Base-by-base conservation (phyloP, 1,140 invertebrate species). In the Pachyrhynchus sulphureomaculatus region DNA sequence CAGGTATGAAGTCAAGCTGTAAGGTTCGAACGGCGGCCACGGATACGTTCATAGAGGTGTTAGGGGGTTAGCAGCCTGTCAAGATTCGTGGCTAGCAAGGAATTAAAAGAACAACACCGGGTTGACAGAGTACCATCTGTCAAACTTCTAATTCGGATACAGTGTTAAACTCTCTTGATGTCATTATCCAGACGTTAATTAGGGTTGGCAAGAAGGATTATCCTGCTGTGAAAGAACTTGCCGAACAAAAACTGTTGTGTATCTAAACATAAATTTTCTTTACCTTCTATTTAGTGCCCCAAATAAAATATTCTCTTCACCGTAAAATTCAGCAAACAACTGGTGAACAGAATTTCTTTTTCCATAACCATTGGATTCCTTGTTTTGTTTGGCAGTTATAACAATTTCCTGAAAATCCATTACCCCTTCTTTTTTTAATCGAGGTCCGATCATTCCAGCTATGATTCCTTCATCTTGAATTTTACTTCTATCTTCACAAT, bases 401-500 rank as follows among this genome's bases (percentile, higher is more conserved):
- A 81, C 53, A 20, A 80, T 75, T 18, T 80, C 79, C 61, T 80
- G 77, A 57, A 76, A 80, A 13, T 80, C 79, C 80, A 80, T 81
- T 2, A 77, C 70, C 2, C 66, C 54, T 6, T 66, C 62, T 8
- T 79, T 75, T 62, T 78, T 70, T 47, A 80, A 75, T 32, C 80
- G 70, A 1, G 79, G 70, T 1, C 79, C 80, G 20, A 81, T 76
- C 12, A 77, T 49, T 24, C 79, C 79, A 74, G 67, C 48, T 55
- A 74, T 65, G 24, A 68, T 47, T 20, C 67, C 70, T 45, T 65
- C 64, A 21, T 70, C 62, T 52, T 66, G 32, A 15, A 72, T 62
- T 4, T 55, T 48, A 10, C 12, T 39, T 33, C 68, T 49, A 15
- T 67, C 47, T 23, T 24, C 15, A 12, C 44, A 10, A 18, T 42